Conservation (phyloP, 1,140 invertebrate species). For the Leptopilina clavipes region DNA sequence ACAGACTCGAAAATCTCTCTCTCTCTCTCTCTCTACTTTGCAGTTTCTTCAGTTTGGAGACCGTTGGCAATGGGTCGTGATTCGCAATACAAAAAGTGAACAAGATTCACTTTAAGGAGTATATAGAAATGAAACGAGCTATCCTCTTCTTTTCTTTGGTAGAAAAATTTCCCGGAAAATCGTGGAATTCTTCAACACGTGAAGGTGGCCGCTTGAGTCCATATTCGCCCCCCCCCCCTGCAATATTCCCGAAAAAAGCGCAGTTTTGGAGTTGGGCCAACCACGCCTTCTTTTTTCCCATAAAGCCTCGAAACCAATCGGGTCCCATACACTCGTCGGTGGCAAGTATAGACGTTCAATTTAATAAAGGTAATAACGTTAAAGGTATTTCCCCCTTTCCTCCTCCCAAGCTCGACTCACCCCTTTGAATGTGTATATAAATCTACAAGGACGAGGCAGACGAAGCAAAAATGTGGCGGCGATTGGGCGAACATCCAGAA, state of each 20-base stretch:
- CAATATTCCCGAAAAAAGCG: constrained; percentile 35
- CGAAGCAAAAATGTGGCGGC: constrained; percentile 69
- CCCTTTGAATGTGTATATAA: constrained; percentile 52
- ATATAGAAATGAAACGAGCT: constrained; percentile 21
- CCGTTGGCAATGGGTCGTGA: constrained; percentile 6
- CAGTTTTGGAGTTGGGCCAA: constrained; percentile 60
- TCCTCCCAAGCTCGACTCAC: not conserved
- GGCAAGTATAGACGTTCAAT: constrained; percentile 66
- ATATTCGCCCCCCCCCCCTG: too few relatives aligned
- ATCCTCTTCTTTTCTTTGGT: constrained; percentile 24
- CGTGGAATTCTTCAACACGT: constrained; percentile 42
- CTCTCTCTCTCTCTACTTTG: too few relatives aligned
- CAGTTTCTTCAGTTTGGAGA: constrained; percentile 2
- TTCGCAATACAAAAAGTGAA: not conserved
- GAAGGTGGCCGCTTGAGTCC: constrained; percentile 49
- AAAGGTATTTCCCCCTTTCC: constrained; percentile 71
- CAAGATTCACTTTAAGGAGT: not conserved
- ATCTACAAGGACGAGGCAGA: constrained; percentile 51
- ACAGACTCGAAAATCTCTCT: not conserved
- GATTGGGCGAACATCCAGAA: constrained; percentile 73
- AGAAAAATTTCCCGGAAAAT: constrained; percentile 47
- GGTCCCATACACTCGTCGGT: constrained; percentile 51
- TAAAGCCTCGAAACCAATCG: constrained; percentile 63
- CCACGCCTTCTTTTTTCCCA: constrained; percentile 59
- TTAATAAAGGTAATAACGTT: constrained; percentile 75